Percentiles rank a stretch among this genome's conserved stretches.
These are phyloP conservation scores for Thecocarcelia acutangulata DNA, from an alignment of 2,888 invertebrate species.

Conservation along the genomic window DNA sequence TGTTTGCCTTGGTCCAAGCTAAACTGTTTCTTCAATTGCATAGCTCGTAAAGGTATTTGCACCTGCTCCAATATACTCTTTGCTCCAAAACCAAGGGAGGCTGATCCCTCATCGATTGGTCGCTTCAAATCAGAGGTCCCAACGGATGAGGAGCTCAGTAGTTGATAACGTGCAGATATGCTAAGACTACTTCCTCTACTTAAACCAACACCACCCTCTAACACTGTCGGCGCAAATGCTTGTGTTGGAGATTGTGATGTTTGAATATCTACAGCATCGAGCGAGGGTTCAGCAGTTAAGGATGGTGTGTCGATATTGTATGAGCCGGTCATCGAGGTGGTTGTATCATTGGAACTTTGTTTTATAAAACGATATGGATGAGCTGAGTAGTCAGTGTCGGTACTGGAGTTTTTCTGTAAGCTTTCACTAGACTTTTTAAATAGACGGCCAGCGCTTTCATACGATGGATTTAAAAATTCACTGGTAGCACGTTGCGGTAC, in stretches of 20 bases:
- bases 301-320: slow-evolving; percentile 81
- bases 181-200: slow-evolving; percentile 69
- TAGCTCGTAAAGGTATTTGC: slow-evolving; percentile 76
- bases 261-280: slow-evolving; percentile 78
- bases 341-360: slow-evolving; percentile 82
- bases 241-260: slow-evolving; percentile 61
- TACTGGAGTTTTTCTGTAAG: slow-evolving; percentile 81
- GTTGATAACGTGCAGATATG: slow-evolving; percentile 75
- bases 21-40: slow-evolving; percentile 81
- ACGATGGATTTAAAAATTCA: slow-evolving; percentile 79
- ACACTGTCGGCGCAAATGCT: slow-evolving; percentile 44
- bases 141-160: slow-evolving; percentile 78
- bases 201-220: slow-evolving; percentile 70
- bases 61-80: slow-evolving; percentile 74
- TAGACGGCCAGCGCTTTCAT: slow-evolving; percentile 76
- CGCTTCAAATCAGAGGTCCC: slow-evolving; percentile 76
- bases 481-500: slow-evolving; percentile 78
- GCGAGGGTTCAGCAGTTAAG: slow-evolving; percentile 79
- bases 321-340: slow-evolving; percentile 81
- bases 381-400: slow-evolving; percentile 81
- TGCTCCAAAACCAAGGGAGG: slow-evolving; percentile 74
- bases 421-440: slow-evolving; percentile 81
- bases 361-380: slow-evolving; percentile 81
- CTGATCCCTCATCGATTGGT: slow-evolving; percentile 72
- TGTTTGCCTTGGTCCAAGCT: slow-evolving; percentile 81